These are phyloP conservation scores for Muraenolepis orangiensis DNA, from an alignment of 2,797 vertebrate species.

Conservation along the genomic window DNA sequence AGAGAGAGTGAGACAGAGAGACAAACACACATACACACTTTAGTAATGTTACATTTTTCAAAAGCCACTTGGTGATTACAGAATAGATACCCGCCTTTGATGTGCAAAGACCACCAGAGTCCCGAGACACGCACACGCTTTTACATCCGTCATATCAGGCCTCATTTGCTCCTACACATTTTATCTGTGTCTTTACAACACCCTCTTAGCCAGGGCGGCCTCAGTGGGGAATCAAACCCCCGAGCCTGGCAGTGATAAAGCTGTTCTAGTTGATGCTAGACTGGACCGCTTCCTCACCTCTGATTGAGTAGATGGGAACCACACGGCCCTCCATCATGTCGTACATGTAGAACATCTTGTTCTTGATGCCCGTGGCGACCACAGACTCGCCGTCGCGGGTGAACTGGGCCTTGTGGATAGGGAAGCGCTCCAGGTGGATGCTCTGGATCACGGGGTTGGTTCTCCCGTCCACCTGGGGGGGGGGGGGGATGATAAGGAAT, in stretches of 20 bases:
- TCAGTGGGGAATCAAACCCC: neutral
- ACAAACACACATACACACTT: neutral
- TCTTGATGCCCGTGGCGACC: slow-evolving; percentile 83
- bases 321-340: slow-evolving; percentile 91
- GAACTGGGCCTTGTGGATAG: slow-evolving; percentile 83
- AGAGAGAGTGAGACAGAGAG: neutral
- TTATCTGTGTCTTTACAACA: neutral
- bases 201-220: neutral
- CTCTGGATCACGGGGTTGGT: slow-evolving; percentile 92
- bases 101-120: neutral
- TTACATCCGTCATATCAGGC: neutral
- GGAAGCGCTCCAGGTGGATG: slow-evolving; percentile 87
- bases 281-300: slow-evolving; percentile 68
- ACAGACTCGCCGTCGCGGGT: slow-evolving; percentile 82
- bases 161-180: neutral
- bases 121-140: neutral
- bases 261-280: neutral
- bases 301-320: slow-evolving; percentile 76
- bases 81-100: neutral
- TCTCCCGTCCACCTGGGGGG: slow-evolving; percentile 87
- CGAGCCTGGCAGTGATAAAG: neutral
- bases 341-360: slow-evolving; percentile 90
- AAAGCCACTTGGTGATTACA: neutral
- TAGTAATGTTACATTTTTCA: neutral
- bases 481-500: neutral